phyloP scores from a whole-genome alignment of 1,140 invertebrate genomes.

The Plutomurus gul region DNA sequence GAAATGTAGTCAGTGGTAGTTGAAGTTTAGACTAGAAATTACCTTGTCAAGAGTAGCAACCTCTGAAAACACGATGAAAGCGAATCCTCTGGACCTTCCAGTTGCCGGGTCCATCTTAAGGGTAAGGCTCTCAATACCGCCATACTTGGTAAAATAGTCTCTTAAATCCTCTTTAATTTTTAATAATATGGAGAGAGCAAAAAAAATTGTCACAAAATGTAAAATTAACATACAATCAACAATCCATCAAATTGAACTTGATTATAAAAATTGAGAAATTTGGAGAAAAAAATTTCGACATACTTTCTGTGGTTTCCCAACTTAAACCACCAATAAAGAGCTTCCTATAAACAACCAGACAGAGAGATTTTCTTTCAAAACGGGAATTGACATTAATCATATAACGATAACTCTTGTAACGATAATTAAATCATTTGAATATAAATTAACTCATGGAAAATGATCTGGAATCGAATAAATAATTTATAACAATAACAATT shows the following conservation, averaged over 20 bases:
- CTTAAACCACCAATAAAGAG: conserved; percentile 95
- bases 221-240: conserved; percentile 27
- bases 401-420: conserved; percentile 4
- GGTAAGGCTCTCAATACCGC: conserved; percentile 90
- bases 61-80: conserved; percentile 90
- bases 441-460: conserved; percentile 25
- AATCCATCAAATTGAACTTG: conserved; percentile 17
- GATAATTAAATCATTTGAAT: conserved; percentile 41
- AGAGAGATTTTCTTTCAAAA: conserved; percentile 30
- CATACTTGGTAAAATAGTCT: conserved; percentile 86
- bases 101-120: conserved; percentile 91
- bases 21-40: too few species aligned
- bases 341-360: conserved; percentile 77
- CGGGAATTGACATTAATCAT: conserved; percentile 17
- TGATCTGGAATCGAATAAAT: conserved; percentile 30
- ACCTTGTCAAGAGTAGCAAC: conserved; percentile 90
- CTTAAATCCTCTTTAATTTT: conserved; percentile 82
- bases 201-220: conserved; percentile 53
- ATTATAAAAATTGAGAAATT: conserved; percentile 49
- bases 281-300: conserved; percentile 62
- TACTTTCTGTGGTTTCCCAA: conserved; percentile 97
- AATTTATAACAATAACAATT: not conserved
- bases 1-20: not conserved
- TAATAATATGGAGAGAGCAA: conserved; percentile 36
- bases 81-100: conserved; percentile 86